These are phyloP conservation scores for Adelphocoris suturalis DNA, from an alignment of 2,888 invertebrate species.

Conservation along the genomic window DNA sequence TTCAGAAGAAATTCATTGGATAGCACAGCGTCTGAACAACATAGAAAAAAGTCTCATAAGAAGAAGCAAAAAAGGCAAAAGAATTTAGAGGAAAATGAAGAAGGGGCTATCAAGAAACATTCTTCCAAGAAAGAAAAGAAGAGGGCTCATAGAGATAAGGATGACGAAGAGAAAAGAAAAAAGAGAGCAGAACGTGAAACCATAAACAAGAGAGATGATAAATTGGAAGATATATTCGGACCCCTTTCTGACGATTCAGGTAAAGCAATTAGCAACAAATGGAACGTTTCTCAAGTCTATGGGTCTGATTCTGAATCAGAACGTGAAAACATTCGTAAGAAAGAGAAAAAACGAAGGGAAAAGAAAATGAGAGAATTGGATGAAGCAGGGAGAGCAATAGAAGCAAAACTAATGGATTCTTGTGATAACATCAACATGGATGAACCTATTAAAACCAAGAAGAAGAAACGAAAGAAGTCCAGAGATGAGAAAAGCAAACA, in stretches of 20 bases:
- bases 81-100: conserved; percentile 82
- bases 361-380: conserved; percentile 82
- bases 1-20: conserved; percentile 75
- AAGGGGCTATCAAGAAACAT: conserved; percentile 78
- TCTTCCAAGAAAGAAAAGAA: conserved; percentile 79
- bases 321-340: conserved; percentile 77
- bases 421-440: conserved; percentile 80
- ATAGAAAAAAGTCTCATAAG: conserved; percentile 87
- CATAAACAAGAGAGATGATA: conserved; percentile 82
- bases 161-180: conserved; percentile 78
- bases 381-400: conserved; percentile 89
- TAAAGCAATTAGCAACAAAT: conserved; percentile 76
- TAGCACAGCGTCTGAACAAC: conserved; percentile 76
- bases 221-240: conserved; percentile 94
- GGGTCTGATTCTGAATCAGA: conserved; percentile 81
- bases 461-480: conserved; percentile 91
- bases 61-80: conserved; percentile 91
- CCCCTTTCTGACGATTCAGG: conserved; percentile 88
- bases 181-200: conserved; percentile 78
- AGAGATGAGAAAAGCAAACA: conserved; percentile 78
- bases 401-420: conserved; percentile 87
- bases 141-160: conserved; percentile 77
- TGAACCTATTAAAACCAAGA: conserved; percentile 85
- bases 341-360: conserved; percentile 76
- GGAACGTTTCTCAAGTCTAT: conserved; percentile 79